A percentile compares a stretch with the other conserved stretches of the same genome.
phyloP scores from a whole-genome alignment of 2,797 vertebrate genomes.

The Sebastes matsubarae region DNA sequence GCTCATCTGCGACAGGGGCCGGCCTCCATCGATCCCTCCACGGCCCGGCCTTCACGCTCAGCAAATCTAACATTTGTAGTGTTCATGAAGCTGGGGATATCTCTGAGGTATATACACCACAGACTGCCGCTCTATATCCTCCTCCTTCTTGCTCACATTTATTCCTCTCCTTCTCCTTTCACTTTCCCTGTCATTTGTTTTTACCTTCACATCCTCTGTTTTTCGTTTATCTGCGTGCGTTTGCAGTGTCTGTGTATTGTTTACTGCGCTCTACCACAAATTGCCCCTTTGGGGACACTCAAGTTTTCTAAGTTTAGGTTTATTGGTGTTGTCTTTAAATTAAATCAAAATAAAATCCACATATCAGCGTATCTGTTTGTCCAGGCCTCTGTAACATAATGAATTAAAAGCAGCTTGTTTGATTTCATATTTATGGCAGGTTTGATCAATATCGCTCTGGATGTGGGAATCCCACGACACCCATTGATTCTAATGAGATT shows the following conservation, averaged over 20 bases:
- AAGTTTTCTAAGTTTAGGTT: background rate
- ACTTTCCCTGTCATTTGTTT: background rate
- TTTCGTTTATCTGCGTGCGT: background rate
- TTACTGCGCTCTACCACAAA: background rate
- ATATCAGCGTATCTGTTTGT: background rate
- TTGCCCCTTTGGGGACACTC: background rate
- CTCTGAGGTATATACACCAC: conserved; percentile 13
- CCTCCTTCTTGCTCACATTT: background rate
- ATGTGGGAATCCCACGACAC: background rate
- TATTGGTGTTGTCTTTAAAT: background rate
- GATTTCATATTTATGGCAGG: conserved; percentile 12
- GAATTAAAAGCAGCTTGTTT: background rate
- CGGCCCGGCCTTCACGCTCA: conserved; percentile 36
- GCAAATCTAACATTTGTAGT: conserved; percentile 45
- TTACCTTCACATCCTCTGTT: background rate
- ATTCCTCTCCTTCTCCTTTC: background rate
- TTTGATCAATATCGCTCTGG: background rate
- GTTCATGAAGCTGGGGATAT: conserved; percentile 22
- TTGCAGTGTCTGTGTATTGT: background rate
- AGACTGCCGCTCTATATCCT: background rate
- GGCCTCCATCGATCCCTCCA: conserved; percentile 17
- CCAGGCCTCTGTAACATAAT: background rate
- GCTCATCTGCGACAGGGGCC: conserved; percentile 14
- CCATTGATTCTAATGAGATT: conserved; percentile 2
- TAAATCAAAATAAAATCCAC: conserved; percentile 4